Base-by-base conservation (phyloP, 1,140 invertebrate genomes). In the Drosophila funebris region DNA sequence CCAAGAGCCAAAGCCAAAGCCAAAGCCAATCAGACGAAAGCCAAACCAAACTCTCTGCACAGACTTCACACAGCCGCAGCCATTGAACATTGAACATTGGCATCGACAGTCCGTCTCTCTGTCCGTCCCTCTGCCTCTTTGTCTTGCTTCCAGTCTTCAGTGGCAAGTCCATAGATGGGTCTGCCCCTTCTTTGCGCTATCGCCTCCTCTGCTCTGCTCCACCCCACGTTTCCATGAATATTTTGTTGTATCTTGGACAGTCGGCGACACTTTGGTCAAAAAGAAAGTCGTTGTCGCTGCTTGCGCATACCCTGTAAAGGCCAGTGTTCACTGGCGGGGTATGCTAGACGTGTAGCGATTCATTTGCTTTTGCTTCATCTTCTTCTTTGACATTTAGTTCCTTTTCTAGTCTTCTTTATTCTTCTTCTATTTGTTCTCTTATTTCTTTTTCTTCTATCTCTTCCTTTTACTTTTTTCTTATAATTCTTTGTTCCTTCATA, bases 201-300 rank as follows among this genome's bases (percentile, higher is more conserved):
- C 31, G 31, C 31, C 69, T 52, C 24, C 41, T 50, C 52, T n/a
- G n/a, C n/a, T n/a, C 22, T 13, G 43, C 29, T 11, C n/a, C 48
- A 20, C 44, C 39, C 6, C 41, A 33, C 39, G 8, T 48, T 43
- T 58, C 53, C 70, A 71, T 83, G 67, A 63, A 64, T 63, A 56
- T 63, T 63, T 63, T 81, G 46, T 76, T 72, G 63, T 18, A 68
- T 68, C 64, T 73, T 60, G 64, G 64, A 73, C 63, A 68, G 70
- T 13, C 39, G 57, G 64, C 71, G 64, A 69, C 71, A 68, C 69
- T 73, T 85, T 85, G 82, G 60, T 82, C 67, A 67, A 85, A 85
- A 85, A 85, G 82, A 85, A 85, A 88, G 82, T 85, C 82, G 82
- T 69, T 78, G 63, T 60, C 66, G 66, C 14, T 61, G 62, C 44